These are phyloP conservation scores for Dryococelus australis DNA, from an alignment of 2,888 invertebrate genomes.

Conservation along the genomic window DNA sequence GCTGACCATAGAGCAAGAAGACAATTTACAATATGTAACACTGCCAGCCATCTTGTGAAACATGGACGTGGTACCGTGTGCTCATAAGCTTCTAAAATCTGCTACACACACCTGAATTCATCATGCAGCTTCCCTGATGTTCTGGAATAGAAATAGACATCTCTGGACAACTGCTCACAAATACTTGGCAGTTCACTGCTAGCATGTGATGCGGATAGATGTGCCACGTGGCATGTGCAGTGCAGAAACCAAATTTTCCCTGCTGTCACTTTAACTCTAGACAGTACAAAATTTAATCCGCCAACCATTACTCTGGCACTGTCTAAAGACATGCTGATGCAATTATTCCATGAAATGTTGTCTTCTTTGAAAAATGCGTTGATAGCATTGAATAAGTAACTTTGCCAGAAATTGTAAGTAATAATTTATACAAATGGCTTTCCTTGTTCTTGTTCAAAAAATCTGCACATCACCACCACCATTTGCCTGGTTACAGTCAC, in stretches of 20 bases:
- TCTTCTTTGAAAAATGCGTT: neutral
- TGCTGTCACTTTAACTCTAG: constrained; percentile 2
- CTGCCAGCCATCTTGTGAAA: constrained; percentile 13
- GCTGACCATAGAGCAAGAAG: neutral
- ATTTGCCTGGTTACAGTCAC: neutral
- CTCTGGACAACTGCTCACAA: constrained; percentile 24
- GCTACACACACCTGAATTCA: neutral
- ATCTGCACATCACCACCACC: neutral
- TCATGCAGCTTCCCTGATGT: constrained; percentile 28
- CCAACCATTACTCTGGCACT: constrained; percentile 21
- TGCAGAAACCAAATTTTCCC: neutral
- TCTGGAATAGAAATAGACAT: neutral
- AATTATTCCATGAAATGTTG: neutral
- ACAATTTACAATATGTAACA: neutral
- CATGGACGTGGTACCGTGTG: constrained; percentile 5
- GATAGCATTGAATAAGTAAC: constrained; percentile 17
- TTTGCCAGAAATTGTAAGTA: neutral
- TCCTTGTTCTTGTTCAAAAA: neutral
- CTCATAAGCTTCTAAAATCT: neutral
- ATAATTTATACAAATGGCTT: neutral
- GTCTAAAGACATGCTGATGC: constrained; percentile 26
- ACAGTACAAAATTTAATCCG: constrained; percentile 18
- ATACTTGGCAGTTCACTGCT: neutral
- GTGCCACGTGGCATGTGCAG: constrained; percentile 30
- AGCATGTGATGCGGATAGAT: constrained; percentile 31